Percentiles rank a stretch among this genome's conserved stretches.
phyloP scores from a whole-genome alignment of 2,113 vertebrate species.

The Zosterops hypoxanthus region DNA sequence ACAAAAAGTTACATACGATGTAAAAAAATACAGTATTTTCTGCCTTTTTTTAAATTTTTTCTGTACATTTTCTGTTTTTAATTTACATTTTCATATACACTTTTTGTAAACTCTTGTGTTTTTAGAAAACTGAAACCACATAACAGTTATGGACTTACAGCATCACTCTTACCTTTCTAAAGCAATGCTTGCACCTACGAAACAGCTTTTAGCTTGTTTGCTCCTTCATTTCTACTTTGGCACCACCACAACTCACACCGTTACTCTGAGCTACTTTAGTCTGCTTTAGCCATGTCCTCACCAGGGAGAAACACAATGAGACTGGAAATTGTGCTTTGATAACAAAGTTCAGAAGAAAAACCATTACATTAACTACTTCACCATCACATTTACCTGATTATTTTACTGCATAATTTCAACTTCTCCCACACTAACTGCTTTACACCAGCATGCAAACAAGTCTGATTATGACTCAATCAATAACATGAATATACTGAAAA shows the following conservation, averaged over 20 bases:
- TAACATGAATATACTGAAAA: conserved; percentile 68
- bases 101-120: conserved; percentile 72
- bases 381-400: conserved; percentile 64
- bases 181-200: neutral
- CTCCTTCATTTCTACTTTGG: conserved; percentile 71
- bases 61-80: conserved; percentile 72
- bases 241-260: conserved; percentile 52
- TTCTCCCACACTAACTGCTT: conserved; percentile 57
- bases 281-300: neutral
- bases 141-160: conserved; percentile 58
- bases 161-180: conserved; percentile 52
- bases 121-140: conserved; percentile 60
- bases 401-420: conserved; percentile 43
- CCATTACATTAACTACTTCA: conserved; percentile 59
- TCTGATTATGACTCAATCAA: conserved; percentile 55
- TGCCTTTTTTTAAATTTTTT: conserved; percentile 82
- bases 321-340: conserved; percentile 45
- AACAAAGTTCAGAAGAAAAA: conserved; percentile 19
- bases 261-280: conserved; percentile 43
- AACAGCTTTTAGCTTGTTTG: conserved; percentile 27
- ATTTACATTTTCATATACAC: conserved; percentile 77
- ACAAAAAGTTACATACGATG: conserved; percentile 78
- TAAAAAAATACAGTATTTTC: conserved; percentile 85
- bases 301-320: conserved; percentile 39
- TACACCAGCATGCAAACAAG: conserved; percentile 75